A percentile compares a stretch with the other conserved stretches of the same genome.
These are phyloP conservation scores for Drosophila prosaltans DNA, from an alignment of 1,140 invertebrate species.

Conservation along the genomic window DNA sequence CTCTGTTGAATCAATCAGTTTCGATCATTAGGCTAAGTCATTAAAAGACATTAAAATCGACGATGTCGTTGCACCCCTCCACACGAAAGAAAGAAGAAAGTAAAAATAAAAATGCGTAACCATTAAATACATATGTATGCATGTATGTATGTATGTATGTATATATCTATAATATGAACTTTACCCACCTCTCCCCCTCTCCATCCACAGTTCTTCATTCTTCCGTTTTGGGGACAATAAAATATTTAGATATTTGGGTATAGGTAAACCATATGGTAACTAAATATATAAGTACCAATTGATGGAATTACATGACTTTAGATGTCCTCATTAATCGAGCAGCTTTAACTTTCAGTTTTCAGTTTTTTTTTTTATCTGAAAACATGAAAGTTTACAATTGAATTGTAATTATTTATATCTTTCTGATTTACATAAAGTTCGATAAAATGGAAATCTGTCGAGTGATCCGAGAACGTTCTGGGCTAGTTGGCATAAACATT, in stretches of 20 bases:
- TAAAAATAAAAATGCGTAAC: conserved; percentile 16
- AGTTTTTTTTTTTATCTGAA: too few species aligned
- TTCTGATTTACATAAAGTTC: background rate
- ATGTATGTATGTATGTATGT: too few species aligned
- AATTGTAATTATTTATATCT: background rate
- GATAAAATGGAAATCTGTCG: background rate
- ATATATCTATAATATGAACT: too few species aligned
- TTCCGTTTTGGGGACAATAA: conserved; percentile 27
- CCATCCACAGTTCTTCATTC: background rate
- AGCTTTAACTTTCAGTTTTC: too few species aligned
- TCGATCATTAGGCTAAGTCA: conserved; percentile 73
- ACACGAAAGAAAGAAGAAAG: conserved; percentile 19
- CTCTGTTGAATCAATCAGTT: conserved; percentile 65
- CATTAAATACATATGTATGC: too few species aligned
- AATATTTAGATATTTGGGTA: background rate
- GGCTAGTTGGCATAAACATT: conserved; percentile 2
- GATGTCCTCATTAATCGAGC: too few species aligned
- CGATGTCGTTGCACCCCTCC: conserved; percentile 5
- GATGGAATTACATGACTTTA: too few species aligned
- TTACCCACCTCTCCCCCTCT: background rate
- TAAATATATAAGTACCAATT: background rate
- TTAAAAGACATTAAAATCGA: conserved; percentile 68
- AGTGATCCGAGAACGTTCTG: background rate
- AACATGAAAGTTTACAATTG: background rate
- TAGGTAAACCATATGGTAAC: conserved; percentile 8